A percentile compares a stretch with the other conserved stretches of the same genome.
Conservation (phyloP, 2,797 vertebrate species). For the Mus minutoides region DNA sequence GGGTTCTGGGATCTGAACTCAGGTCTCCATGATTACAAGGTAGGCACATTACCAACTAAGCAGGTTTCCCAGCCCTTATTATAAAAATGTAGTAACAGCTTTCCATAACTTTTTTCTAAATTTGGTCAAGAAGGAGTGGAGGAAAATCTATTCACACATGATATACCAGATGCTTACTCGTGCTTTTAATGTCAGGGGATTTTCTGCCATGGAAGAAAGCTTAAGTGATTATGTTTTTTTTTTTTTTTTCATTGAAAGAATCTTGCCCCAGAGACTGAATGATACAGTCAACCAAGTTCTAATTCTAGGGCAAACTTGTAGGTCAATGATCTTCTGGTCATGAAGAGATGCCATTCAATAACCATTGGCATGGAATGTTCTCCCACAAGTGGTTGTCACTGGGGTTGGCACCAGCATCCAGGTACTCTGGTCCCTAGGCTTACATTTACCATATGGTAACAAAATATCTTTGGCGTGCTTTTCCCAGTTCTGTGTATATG, state of each 20-base stretch:
- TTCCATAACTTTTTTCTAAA: neutral
- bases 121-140: neutral
- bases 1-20: neutral
- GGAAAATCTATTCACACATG: neutral
- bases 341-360: neutral
- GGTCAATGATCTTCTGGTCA: neutral
- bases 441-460: neutral
- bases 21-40: neutral
- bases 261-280: neutral
- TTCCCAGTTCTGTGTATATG: neutral
- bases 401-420: neutral
- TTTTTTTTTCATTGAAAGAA: neutral
- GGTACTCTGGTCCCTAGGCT: neutral
- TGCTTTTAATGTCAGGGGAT: neutral
- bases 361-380: fast-evolving
- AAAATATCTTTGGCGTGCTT: neutral
- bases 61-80: neutral
- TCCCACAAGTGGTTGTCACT: neutral
- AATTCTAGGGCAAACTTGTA: neutral
- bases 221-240: neutral
- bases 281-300: neutral
- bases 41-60: neutral
- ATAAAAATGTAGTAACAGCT: neutral
- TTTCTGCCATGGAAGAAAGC: neutral
- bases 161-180: neutral